Evolutionary conservation across 2,888 invertebrate species (phyloP), one percentile per base, ranked within the genome.

Genomic region (Thereva unica): DNA sequence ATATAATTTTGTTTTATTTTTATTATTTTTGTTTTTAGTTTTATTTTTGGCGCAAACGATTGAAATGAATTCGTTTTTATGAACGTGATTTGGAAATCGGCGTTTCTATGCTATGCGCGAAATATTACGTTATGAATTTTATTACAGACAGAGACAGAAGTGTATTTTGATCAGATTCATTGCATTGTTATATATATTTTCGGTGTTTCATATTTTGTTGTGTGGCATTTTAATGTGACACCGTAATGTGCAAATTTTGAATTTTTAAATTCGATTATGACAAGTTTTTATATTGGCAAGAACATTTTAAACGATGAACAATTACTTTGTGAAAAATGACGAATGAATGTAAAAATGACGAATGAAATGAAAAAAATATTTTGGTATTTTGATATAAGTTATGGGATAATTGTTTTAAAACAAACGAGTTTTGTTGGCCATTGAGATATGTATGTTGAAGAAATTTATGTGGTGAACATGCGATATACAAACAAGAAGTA

Each of bases 211-310:
- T 61, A 61, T 61, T 61, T 23, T 50, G 41, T 35, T 9, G 41
- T 50, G 61, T 45, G 67, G 65, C 42, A 69, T 69, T 69, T 69
- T 69, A 67, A 67, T 69, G 61, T 69, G 59, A 69, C 69, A 69
- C 69, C 59, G 67, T 53, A 64, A 67, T 69, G 69, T 67, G 69
- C 61, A 69, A 69, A 69, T 69, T 69, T 59, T 69, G 69, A 67
- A 69, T 69, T 67, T 65, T 65, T 53, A 64, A 59, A 55, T 10
- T 56, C 52, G 61, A 61, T 61, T 67, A 54, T 61, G 49, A 64
- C 41, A 41, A 40, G 52, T 52, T 64, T 64, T 64, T 64, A 10
- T 59, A 50, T 23, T 23, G 23, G 23, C 23, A 23, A 23, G 23
- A 23, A 23, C 23, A 23, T 23, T 23, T 23, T 23, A 23, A 23